Base-by-base conservation (phyloP, 2,113 vertebrate species). In the Neotoma lepida region DNA sequence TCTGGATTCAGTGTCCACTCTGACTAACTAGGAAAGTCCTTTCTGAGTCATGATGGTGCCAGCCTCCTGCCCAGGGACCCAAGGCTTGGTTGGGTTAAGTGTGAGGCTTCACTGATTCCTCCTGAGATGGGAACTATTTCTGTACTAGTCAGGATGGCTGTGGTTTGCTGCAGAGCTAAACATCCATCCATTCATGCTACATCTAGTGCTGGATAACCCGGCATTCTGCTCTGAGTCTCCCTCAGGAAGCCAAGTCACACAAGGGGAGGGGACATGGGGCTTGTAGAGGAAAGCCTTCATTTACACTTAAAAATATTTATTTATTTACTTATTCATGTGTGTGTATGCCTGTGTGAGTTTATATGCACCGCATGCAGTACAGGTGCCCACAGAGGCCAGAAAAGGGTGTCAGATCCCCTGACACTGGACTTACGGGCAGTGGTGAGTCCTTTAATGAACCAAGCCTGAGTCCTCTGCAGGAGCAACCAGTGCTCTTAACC, bases 181-280 rank as follows among this genome's bases (percentile, higher is more conserved):
- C 35, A 58, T 9, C 30, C 35, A 58, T 9, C 30, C 9, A 39
- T 2, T 22, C 54, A 24, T 2, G 44, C 18, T 76, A 0, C 0
- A 0, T 0, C 22, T 3, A 10, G 4, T 26, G 39, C 33, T 1
- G 14, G 54, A 35, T 39, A 61, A 12, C 5, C 2, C 35, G 81
- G 61, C 14, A 26, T 39, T 28, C 51, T 51, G 35, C 9, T 4
- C 61, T 2, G 0, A 0, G 0, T 44, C 64, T 84, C 33, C 33
- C 13, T 66, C 44, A 10, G 74, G 63, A 39, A 44, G 58, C 44
- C 22, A 33, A 54, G 46, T 35, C 33, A 14, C 6, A 2, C 44
- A 30, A 46, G n/a, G 26, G 41, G 73, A 28, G 77, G 58, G 76
- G 26, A 58, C 30, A 3, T 2, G n/a, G 46, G 88, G 44, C 88